Base-by-base conservation (phyloP, 2,888 invertebrate genomes). In the Pteria penguin region DNA sequence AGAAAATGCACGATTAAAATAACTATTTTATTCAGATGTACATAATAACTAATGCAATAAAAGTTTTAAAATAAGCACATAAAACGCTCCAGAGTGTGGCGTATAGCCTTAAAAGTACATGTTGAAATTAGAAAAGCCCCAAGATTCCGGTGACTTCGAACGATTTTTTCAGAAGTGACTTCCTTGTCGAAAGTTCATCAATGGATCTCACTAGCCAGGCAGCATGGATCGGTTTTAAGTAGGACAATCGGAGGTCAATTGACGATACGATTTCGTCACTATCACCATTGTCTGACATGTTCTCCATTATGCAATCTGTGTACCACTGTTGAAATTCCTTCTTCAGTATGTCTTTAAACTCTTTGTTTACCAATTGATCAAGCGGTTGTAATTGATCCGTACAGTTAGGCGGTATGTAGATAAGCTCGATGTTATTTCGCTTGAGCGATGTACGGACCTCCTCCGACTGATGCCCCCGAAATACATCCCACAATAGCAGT, bases 321-420 rank as follows among this genome's bases (percentile, higher is more conserved):
- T 36, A 36, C 45, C 45, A 36, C 45, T 8, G 4, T 5, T 62
- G 62, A 32, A 33, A 62, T 62, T 62, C 62, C 32, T 62, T 62
- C 22, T 62, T 62, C n/a, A 62, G 62, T n/a, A 5, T 8, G n/a
- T 32, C 62, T 62, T 62, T 62, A 22, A 62, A 62, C 32, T 62
- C 62, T n/a, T 62, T 62, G 22, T 62, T 62, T 32, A 62, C 62
- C 5, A 62, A 22, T 22, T 62, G 62, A 22, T 62, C 32, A 18
- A 62, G 62, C 3, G 36, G 62, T 14, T 26, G 22, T 11, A 58
- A 24, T 26, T 58, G 2, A 24, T n/a, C 58, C 18, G 58, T 58
- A 14, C 45, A 36, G 14, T 36, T 60, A 3, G 60, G 60, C 5
- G 60, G 60, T 4, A 60, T 60, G 18, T 27, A 60, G 27, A 60